Base-by-base conservation (phyloP, 2,797 vertebrate species). In the Anolis apletophallus region DNA sequence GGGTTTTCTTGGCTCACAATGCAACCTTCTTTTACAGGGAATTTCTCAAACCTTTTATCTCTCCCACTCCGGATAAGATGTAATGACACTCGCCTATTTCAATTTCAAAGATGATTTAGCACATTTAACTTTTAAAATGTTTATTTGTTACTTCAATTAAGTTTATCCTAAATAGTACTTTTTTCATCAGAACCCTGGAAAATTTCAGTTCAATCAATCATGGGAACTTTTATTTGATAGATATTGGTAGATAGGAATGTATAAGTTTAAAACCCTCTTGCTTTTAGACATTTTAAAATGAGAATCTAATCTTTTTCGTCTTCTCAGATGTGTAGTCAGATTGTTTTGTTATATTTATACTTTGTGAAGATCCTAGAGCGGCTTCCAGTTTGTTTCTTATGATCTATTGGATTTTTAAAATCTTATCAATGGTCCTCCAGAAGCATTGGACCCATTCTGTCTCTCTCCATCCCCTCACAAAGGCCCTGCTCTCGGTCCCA, bases 31-130 rank as follows among this genome's bases (percentile, higher is more conserved):
- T 29, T 83, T n/a, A 67, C 29, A 88, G 77, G 61, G 21, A 36
- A 83, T 40, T 76, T 13, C 16, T 12, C 79, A 87, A 32, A 19
- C 68, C 46, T 79, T 71, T 68, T 79, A 13, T 81, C 64, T 76
- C 61, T 2, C 46, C 26, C 64, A 8, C 5, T 46, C 46, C 46
- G 26, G 23, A 2, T 54, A 6, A 79, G 67, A 69, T 29, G 5
- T 74, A 88, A 88, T 71, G 85, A 90, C 84, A 50, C 17, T 26
- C 59, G 29, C 0, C 83, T 50, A 12, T 78, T 81, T 52, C 1
- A 10, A 34, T 40, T 72, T 84, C 46, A 83, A 59, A 36, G 64
- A 50, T 85, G 73, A 52, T 17, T 32, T 46, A 75, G 68, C 64
- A 59, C 52, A 87, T 71, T 72, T 34, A 73, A n/a, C 84, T 29